Base-by-base conservation (phyloP, 2,113 vertebrate species). In the Pipa parva region DNA sequence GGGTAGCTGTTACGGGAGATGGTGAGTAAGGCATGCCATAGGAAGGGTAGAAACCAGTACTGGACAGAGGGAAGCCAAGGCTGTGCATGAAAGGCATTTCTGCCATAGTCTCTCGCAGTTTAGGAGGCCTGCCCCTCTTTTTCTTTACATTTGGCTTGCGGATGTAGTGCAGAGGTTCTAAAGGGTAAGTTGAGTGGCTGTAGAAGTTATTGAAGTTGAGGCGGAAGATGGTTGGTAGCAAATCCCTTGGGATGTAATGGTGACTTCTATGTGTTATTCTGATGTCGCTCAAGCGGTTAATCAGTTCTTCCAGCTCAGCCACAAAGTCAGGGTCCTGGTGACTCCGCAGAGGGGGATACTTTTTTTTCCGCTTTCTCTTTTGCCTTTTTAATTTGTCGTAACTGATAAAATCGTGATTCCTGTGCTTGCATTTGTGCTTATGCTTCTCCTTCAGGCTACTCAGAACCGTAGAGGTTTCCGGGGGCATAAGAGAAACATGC, bases 71-170 rank as follows among this genome's bases (percentile, higher is more conserved):
- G 48, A 98, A 98, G 72, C 94, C 93, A 71, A 99, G 90, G 20
- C 97, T 93, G 5, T 94, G 95, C 82, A 99, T 87, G 68, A 97
- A 99, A 1, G 97, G 95, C 86, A 98, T 92, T 42, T 99, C 96
- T 7, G 95, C 93, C 92, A 99, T 92, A 0, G 95, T 88, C 59
- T 97, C 93, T 56, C 92, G 86, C 84, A 93, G 92, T 74, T 98
- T 95, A 0, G 95, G 90, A 1, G 94, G 90, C 45, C 94, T 90
- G 22, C 92, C 90, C 49, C 95, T 91, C 74, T 97, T 97, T 12
- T 84, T 94, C 86, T 85, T 93, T 87, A 89, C 85, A 69, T 83
- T 95, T 18, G 68, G 91, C 77, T 92, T 95, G 71, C 84, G 87
- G 85, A 86, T 90, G 89, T 81, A 95, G 95, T 88, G 93, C 91